These are phyloP conservation scores for Amphiprion clarkii DNA, from an alignment of 2,797 vertebrate genomes.

Conservation along the genomic window DNA sequence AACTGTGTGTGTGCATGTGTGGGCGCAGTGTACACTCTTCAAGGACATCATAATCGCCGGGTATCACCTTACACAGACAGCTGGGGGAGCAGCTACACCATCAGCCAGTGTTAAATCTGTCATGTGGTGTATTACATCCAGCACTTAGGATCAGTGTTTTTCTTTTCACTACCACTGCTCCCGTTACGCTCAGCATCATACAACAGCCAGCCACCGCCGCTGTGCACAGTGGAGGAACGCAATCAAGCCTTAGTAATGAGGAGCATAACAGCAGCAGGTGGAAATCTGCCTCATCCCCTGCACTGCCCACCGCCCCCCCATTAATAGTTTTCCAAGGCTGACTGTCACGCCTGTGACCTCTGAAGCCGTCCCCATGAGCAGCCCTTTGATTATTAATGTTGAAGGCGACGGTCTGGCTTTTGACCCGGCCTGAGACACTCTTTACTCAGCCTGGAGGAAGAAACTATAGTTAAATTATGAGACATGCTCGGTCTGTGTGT, in stretches of 20 bases:
- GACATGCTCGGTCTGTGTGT: conserved; percentile 39
- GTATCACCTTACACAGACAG: conserved; percentile 79
- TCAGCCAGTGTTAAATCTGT: conserved; percentile 32
- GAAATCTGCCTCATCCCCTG: conserved; percentile 12
- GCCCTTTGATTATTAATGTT: conserved; percentile 77
- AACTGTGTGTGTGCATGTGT: neutral
- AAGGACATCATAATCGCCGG: conserved; percentile 72
- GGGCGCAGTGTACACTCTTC: conserved; percentile 19
- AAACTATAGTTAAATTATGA: conserved; percentile 67
- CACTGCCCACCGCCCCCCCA: neutral
- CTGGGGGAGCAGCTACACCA: conserved; percentile 62
- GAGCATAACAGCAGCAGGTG: conserved; percentile 60
- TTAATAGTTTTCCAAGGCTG: conserved; percentile 38
- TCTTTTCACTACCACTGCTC: too few species aligned
- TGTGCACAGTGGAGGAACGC: conserved; percentile 11
- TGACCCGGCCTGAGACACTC: conserved; percentile 41
- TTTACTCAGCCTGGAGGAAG: conserved; percentile 49
- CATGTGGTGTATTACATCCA: conserved; percentile 11
- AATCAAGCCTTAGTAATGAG: conserved; percentile 19
- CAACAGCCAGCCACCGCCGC: neutral
- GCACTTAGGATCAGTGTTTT: conserved; percentile 5
- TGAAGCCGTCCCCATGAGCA: conserved; percentile 58
- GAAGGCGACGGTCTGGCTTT: conserved; percentile 52
- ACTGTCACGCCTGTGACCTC: conserved; percentile 64
- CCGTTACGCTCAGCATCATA: conserved; percentile 11